Evolutionary conservation across 2,888 invertebrate species (phyloP).

Genomic region (Dolichopus griseipennis): DNA sequence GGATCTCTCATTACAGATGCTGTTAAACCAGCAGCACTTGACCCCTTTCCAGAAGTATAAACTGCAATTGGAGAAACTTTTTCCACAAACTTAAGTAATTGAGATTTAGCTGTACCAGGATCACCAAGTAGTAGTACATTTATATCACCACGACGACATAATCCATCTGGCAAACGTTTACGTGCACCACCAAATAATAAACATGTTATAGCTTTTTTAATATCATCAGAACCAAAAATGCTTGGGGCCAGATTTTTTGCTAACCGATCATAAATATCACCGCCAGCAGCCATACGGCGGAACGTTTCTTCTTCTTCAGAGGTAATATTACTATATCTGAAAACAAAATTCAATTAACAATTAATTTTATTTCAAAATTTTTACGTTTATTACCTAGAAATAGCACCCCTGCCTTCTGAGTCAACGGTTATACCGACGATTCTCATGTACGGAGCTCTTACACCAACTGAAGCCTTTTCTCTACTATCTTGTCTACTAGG

Average conservation of each 20-base stretch:
- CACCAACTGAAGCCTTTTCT: slow-evolving; percentile 78
- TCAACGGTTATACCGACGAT: slow-evolving; percentile 88
- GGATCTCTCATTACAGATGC: slow-evolving; percentile 96
- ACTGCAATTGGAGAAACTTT: slow-evolving; percentile 88
- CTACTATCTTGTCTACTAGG: slow-evolving; percentile 58
- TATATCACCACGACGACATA: slow-evolving; percentile 92
- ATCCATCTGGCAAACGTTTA: slow-evolving; percentile 86
- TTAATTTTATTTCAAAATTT: not conserved
- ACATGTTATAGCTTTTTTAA: slow-evolving; percentile 94
- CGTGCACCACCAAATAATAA: slow-evolving; percentile 88
- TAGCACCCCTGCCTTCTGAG: slow-evolving; percentile 63
- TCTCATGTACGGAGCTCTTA: slow-evolving; percentile 87
- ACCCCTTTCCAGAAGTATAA: slow-evolving; percentile 99
- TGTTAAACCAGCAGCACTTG: slow-evolving; percentile 96
- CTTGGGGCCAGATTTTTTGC: slow-evolving; percentile 92
- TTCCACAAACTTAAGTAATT: slow-evolving; percentile 94
- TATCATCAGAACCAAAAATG: slow-evolving; percentile 87
- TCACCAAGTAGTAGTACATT: slow-evolving; percentile 92
- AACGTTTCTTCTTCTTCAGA: slow-evolving; percentile 57
- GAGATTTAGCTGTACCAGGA: slow-evolving; percentile 99
- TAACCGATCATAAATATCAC: slow-evolving; percentile 81
- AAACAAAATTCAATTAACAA: not conserved
- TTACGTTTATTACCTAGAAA: slow-evolving; percentile 36
- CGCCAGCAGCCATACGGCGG: slow-evolving; percentile 68
- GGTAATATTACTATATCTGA: slow-evolving; percentile 45